phyloP scores from a whole-genome alignment of 2,797 vertebrate genomes.

The Anas capensis region DNA sequence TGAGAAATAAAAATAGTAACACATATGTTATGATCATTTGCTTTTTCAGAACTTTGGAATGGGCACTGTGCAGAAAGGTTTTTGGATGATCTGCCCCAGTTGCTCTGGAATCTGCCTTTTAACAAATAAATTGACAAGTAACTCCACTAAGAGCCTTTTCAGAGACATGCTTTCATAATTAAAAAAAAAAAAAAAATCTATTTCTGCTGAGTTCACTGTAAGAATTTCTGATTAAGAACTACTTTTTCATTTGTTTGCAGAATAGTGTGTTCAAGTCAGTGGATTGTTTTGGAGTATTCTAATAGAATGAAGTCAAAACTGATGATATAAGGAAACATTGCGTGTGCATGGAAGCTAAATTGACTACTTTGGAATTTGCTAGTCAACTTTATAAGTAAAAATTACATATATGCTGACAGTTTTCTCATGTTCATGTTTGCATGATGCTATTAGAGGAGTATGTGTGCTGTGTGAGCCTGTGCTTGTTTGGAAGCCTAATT shows the following conservation, averaged over 20 bases:
- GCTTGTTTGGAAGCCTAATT: background rate
- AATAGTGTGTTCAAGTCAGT: background rate
- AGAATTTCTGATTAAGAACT: slow-evolving; percentile 16
- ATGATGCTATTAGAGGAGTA: background rate
- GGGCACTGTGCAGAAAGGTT: background rate
- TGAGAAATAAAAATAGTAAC: background rate
- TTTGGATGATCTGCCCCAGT: background rate
- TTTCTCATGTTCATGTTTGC: background rate
- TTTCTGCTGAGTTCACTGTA: background rate
- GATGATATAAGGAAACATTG: background rate
- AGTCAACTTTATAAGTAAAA: slow-evolving; percentile 13
- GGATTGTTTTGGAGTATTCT: background rate
- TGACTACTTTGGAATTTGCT: slow-evolving; percentile 3
- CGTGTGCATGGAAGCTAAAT: background rate
- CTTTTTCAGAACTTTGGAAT: background rate
- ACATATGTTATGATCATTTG: background rate
- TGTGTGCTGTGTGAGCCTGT: background rate
- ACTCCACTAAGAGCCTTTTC: background rate
- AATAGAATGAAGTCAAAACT: background rate
- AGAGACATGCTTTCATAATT: background rate
- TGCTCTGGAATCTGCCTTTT: background rate
- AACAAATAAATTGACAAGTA: background rate
- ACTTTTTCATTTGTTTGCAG: slow-evolving; percentile 25
- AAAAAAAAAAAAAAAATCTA: background rate
- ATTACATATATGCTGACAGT: background rate